Conservation (phyloP, 2,888 invertebrate genomes). For the Leucophenga montana region DNA sequence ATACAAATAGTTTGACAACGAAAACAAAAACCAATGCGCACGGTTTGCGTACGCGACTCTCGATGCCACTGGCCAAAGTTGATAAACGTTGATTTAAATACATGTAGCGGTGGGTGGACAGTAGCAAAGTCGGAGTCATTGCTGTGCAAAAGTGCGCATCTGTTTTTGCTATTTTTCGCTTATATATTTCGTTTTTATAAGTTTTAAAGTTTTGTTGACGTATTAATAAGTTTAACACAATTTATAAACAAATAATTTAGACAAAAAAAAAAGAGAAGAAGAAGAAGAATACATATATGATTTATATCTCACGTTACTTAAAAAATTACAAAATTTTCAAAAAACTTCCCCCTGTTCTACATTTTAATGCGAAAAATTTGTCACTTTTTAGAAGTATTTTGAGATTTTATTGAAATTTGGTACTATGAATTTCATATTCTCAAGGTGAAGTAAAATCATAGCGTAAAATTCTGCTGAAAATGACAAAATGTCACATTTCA, state of each 20-base stretch:
- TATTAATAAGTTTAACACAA: background rate
- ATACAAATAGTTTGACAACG: conserved; percentile 25
- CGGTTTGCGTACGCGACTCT: conserved; percentile 73
- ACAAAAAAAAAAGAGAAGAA: background rate
- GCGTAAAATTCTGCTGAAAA: no score
- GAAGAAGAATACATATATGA: background rate
- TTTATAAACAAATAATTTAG: background rate
- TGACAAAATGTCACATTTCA: no score
- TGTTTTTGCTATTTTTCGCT: background rate
- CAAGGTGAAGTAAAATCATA: no score
- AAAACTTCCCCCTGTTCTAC: no score
- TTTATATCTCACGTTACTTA: no score
- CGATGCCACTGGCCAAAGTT: conserved; percentile 73
- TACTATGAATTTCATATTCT: no score
- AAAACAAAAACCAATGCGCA: conserved; percentile 47
- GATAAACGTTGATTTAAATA: conserved; percentile 66
- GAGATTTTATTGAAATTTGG: no score
- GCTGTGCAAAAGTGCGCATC: background rate
- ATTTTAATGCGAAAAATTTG: no score
- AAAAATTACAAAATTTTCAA: no score
- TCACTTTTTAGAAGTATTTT: no score
- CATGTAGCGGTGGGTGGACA: background rate
- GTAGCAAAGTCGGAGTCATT: background rate
- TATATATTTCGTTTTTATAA: background rate
- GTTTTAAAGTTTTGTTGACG: conserved; percentile 29